phyloP scores from a whole-genome alignment of 1,140 invertebrate genomes.

The Drosophila tristis region DNA sequence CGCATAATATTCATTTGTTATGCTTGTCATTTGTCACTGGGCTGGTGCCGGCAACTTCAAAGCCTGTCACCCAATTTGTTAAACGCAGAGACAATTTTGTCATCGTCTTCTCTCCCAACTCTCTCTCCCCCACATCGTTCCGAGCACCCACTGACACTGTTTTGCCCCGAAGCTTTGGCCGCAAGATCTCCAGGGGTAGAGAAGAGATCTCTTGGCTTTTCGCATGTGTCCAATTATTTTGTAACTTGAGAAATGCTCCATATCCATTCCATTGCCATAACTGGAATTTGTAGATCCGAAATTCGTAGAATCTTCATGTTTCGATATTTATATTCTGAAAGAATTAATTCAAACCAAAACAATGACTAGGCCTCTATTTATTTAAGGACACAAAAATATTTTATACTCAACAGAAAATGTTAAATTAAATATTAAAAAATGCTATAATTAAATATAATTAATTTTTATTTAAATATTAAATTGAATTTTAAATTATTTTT shows the following conservation, averaged over 20 bases:
- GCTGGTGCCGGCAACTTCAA: constrained; percentile 70
- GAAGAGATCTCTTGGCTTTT: constrained; percentile 54
- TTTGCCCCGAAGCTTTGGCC: constrained; percentile 17
- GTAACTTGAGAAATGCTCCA: constrained; percentile 23
- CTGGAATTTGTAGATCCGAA: neutral
- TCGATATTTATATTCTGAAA: too few species aligned
- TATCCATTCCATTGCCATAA: constrained; percentile 2
- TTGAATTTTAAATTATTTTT: too few species aligned
- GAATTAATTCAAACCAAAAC: too few species aligned
- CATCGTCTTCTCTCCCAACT: constrained; percentile 31
- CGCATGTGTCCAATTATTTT: constrained; percentile 71
- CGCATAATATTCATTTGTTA: constrained; percentile 80
- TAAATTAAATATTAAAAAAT: too few species aligned
- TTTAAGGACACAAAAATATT: too few species aligned
- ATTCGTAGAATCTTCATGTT: too few species aligned
- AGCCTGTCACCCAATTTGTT: constrained; percentile 80
- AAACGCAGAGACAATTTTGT: constrained; percentile 73
- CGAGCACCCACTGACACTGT: constrained; percentile 11
- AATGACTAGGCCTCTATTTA: too few species aligned
- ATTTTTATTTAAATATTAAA: too few species aligned
- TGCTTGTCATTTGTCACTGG: constrained; percentile 80
- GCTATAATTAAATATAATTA: too few species aligned
- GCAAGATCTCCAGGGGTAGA: constrained; percentile 7
- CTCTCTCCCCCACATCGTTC: neutral
- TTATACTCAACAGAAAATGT: too few species aligned